Base-by-base conservation (phyloP, 1,140 invertebrate genomes). In the Drosophila repletoides region DNA sequence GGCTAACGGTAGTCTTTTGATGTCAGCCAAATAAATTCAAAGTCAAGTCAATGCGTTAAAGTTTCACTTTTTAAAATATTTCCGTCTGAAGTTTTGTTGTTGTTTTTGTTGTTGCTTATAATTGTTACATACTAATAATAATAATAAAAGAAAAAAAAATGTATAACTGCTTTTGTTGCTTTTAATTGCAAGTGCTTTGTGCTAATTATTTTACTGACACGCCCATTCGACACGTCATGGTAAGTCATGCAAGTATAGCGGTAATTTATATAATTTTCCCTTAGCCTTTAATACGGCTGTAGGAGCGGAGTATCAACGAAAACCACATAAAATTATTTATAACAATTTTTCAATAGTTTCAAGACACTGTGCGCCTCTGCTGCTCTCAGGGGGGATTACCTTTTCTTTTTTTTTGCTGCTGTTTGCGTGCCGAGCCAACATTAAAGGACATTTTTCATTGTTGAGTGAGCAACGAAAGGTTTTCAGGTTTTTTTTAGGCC, bases 361-460 rank as follows among this genome's bases (percentile, higher is more conserved):
- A 31, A 24, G 24, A 33, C 24, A 40, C 31, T 46, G 29, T 33
- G 31, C 15, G 12, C 5, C 7, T 7, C 10, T 26, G 21, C 12
- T 22, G n/a, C 9, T 48, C 14, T 48, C 2, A 9, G 2, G 9
- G n/a, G n/a, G n/a, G n/a, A n/a, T n/a, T n/a, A n/a, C n/a, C n/a
- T n/a, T n/a, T 15, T 41, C n/a, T 41, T 22, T 24, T 2, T 12
- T 36, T n/a, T 43, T 59, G 40, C 17, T 9, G 17, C 19, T 5
- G 28, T 14, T 80, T 17, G 72, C 76, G 72, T 81, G 76, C 5
- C 48, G 21, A 14, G 7, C 12, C 1, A 31, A 51, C 53, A 70
- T 81, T 64, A 68, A 67, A 58, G 56, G 76, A 72, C 49, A 38
- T 53, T 73, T 67, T 73, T 17, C 21, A 46, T 19, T 24, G 66